Conservation (phyloP, 2,888 invertebrate genomes). For the Oscheius onirici region DNA sequence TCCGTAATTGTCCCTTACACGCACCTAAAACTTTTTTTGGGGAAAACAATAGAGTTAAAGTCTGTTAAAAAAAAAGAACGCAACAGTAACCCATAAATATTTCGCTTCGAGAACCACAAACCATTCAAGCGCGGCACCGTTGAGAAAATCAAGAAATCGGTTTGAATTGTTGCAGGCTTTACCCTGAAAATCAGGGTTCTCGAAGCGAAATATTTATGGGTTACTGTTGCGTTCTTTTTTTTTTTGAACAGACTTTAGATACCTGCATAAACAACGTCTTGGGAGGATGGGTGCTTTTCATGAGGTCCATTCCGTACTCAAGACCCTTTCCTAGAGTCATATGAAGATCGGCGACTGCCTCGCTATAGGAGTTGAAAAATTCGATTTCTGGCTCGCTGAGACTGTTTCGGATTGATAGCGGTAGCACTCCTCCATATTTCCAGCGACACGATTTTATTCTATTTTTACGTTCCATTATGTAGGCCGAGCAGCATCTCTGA, state of each 20-base stretch:
- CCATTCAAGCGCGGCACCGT: too few species aligned
- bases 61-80: too few species aligned
- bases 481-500: constrained; percentile 81
- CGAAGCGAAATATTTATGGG: too few species aligned
- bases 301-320: constrained; percentile 29
- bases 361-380: constrained; percentile 88
- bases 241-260: too few species aligned
- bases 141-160: too few species aligned
- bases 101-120: too few species aligned
- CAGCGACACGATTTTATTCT: constrained; percentile 88
- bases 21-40: constrained; percentile 87
- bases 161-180: too few species aligned
- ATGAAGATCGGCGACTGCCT: constrained; percentile 58
- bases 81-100: too few species aligned
- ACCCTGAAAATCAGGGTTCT: too few species aligned
- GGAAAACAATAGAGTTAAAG: too few species aligned
- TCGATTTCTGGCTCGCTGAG: constrained; percentile 74
- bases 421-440: constrained; percentile 94
- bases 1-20: constrained; percentile 86
- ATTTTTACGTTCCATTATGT: constrained; percentile 81
- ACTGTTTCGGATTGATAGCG: constrained; percentile 79
- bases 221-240: too few species aligned
- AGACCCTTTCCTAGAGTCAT: background rate
- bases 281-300: constrained; percentile 78
- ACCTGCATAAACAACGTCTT: constrained; percentile 58